These are phyloP conservation scores for Micropterix aruncella DNA, from an alignment of 2,888 invertebrate genomes.

Conservation along the genomic window DNA sequence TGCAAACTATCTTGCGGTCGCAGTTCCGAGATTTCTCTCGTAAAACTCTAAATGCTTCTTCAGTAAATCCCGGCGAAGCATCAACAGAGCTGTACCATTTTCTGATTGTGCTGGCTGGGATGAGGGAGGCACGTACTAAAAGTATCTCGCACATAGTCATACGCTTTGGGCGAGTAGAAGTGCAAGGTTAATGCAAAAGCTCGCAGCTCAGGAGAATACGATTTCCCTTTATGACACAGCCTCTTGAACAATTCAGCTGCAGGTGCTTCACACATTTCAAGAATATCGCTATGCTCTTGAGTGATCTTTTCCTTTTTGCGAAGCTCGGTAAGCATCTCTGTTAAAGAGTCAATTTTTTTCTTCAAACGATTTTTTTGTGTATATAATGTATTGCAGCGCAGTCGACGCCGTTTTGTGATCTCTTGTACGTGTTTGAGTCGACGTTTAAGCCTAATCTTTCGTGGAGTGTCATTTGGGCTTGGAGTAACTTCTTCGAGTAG, in stretches of 20 bases:
- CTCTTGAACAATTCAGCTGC: slow-evolving; percentile 1
- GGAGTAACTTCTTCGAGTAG: slow-evolving; percentile 1
- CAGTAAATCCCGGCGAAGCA: slow-evolving; percentile 5
- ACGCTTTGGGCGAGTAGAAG: too few species aligned
- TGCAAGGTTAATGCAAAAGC: too few species aligned
- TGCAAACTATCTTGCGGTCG: slow-evolving; percentile 1
- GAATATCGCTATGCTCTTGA: slow-evolving; percentile 2
- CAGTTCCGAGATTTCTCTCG: too few species aligned
- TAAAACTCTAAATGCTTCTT: slow-evolving; percentile 3
- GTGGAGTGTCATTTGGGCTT: slow-evolving; percentile 2
- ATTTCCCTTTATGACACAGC: slow-evolving; percentile 1
- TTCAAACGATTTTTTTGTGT: slow-evolving; percentile 1
- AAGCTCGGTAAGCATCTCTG: slow-evolving; percentile 2
- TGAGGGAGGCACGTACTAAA: too few species aligned
- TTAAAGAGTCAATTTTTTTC: slow-evolving; percentile 2
- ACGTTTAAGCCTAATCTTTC: slow-evolving; percentile 2
- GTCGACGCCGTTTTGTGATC: slow-evolving; percentile 1
- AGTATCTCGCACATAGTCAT: too few species aligned
- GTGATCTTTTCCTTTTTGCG: not conserved
- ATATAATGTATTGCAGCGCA: slow-evolving; percentile 2
- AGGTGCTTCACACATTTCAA: slow-evolving; percentile 2
- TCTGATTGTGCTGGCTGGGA: too few species aligned
- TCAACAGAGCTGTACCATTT: slow-evolving; percentile 3
- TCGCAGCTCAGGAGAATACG: too few species aligned
- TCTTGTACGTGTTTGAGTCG: not conserved